Base-by-base conservation (phyloP, 2,113 vertebrate species). In the Osmerus mordax region DNA sequence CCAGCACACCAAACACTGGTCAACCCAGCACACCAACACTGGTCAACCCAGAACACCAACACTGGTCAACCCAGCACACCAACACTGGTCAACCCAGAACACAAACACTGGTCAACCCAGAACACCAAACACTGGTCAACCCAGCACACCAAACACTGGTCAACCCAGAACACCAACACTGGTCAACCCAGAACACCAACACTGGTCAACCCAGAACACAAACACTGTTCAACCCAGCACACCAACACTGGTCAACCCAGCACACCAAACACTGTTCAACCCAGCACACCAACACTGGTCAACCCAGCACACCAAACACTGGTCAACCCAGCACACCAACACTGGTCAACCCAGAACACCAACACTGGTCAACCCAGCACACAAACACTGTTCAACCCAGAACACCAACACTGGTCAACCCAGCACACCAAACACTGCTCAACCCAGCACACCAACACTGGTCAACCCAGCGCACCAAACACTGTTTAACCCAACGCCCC, bases 251-350 rank as follows among this genome's bases (percentile, higher is more conserved):
- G 13, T 9, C 54, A 55, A 55, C 23, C 23, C 23, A 23, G 2
- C 23, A 23, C 23, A 23, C 23, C 23, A 23, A 23, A 2, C 23
- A 23, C 81, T 98, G 96, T 85, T 97, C 96, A 67, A 96, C 96
- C 93, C 97, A 98, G 78, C 16, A n/a, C 67, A 69, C 70, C 55
- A 16, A 55, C 54, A 55, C 54, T 15, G 3, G 13, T 9, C 54
- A 55, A 28, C 25, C 25, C 25, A 28, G 2, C 25, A 28, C 25
- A 28, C 25, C 25, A 28, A 28, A 28, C 25, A 28, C 25, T 28
- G 25, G 25, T 28, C 25, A 28, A 28, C 25, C 25, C 25, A 28
- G 25, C 2, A 28, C 25, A 28, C 25, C 25, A 28, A 28, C 25
- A 28, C 25, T 28, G 3, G 67, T 21, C 4, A 59, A 2, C 21